These are phyloP conservation scores for Lanistes nyassanus DNA, from an alignment of 1,140 invertebrate species.

Conservation along the genomic window DNA sequence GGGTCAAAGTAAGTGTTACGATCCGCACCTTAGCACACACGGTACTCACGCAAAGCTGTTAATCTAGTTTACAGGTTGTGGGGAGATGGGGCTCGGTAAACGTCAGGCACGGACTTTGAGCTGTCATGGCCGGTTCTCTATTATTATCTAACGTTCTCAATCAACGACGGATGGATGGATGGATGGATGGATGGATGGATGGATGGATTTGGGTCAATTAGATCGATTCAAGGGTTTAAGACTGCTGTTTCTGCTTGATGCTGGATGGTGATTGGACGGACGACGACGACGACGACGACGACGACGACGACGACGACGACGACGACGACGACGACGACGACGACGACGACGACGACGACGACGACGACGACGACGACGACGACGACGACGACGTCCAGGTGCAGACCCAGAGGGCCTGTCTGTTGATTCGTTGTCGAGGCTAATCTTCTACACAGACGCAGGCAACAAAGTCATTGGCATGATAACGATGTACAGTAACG, in stretches of 20 bases:
- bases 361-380: not conserved
- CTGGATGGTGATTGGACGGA: not conserved
- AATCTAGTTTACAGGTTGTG: too few species aligned
- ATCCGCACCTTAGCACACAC: too few species aligned
- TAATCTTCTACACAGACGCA: constrained; percentile 55
- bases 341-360: not conserved
- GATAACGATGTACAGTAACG: constrained; percentile 42
- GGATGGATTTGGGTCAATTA: too few species aligned
- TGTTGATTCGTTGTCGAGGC: constrained; percentile 38
- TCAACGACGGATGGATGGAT: too few species aligned
- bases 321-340: not conserved
- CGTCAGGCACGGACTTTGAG: too few species aligned
- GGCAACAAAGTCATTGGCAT: constrained; percentile 46
- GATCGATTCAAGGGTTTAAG: too few species aligned
- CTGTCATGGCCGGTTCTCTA: too few species aligned
- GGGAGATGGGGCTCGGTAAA: too few species aligned
- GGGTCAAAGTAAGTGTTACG: not conserved
- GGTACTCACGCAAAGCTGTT: too few species aligned
- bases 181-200: too few species aligned
- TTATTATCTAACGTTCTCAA: too few species aligned
- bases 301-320: not conserved
- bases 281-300: not conserved
- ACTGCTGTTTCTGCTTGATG: not conserved
- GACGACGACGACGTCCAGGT: not conserved
- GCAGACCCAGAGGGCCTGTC: constrained; percentile 40